Evolutionary conservation across 2,113 vertebrate species (phyloP), one percentile per base, ranked within the genome.

Genomic region (Regulus satrapa): DNA sequence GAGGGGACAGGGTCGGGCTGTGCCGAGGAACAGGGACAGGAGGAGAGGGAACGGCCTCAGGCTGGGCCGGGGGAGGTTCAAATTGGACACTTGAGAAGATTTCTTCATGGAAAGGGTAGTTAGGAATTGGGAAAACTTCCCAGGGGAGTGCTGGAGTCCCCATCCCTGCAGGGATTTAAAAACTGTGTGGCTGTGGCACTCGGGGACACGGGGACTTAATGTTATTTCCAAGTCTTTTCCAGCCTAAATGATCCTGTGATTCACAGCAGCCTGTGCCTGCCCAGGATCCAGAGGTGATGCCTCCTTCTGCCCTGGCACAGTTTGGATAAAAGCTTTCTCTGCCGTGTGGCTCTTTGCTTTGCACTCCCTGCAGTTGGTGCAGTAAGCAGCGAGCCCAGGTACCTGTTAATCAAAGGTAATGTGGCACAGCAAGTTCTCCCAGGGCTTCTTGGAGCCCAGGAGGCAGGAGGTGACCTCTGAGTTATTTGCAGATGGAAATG

Each of bases 41-140:
- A n/a, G n/a, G n/a, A n/a, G n/a, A n/a, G 23, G 28, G 2, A 67
- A 59, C 1, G 0, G 1, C 3, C 52, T 29, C 61, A 40, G 6
- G 45, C 1, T 73, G 59, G 1, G 1, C 21, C 67, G 51, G 51
- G 7, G 5, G 5, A 43, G 8, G 23, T 64, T 88, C 14, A 52
- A 16, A 1, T 32, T 32, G 59, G 36, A 38, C 58, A 38, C 17
- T 11, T 5, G 10, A 2, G 10, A 38, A 10, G 17, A 43, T 64
- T 51, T 43, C 8, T 38, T 51, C 5, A 4, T 16, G 36, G 7
- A 9, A 43, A 41, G 18, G 21, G 2, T 28, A 14, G 9, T 28
- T 11, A 21, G 10, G 32, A 18, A 10, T 0, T 64, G 58, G 21
- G 15, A 43, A 25, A 26, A 3, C n/a, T 5, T 9, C 68, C 40